Evolutionary conservation across 2,888 invertebrate species (phyloP), one percentile per base, ranked within the genome.

Genomic region (Spodoptera picta): DNA sequence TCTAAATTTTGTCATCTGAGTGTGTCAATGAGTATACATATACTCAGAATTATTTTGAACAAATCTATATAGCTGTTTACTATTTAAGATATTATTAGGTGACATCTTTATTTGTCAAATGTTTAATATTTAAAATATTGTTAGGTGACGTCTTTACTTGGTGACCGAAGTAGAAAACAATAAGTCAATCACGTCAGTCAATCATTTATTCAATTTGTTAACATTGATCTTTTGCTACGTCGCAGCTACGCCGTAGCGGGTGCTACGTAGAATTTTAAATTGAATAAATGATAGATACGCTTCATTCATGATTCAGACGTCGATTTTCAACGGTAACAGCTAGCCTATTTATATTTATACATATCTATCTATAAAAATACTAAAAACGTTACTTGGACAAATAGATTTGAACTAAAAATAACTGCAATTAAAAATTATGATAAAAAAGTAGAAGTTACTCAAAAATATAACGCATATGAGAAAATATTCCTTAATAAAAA

Each of bases 201-300:
- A 24, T 23, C 19, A 45, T 41, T 49, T 44, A 57, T 45, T 65
- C 44, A 63, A 55, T 71, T 69, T 50, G 27, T 42, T 51, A 60
- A 60, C 36, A 59, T 42, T 56, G 47, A 56, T 53, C 58, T 54
- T 57, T 62, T 54, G 59, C 43, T 58, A 50, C 66, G 54, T 10
- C 45, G 52, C 24, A 31, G 46, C 57, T 56, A 58, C 68, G 59
- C 19, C 73, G 69, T 58, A 77, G 64, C 54, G 51, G 53, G 48
- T 51, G 51, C 68, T 64, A 60, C 62, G 60, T 47, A 55, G 54
- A 72, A 61, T 58, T 65, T 58, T 43, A 50, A 58, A 71, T 73
- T 71, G 56, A 73, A 66, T 59, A 66, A 73, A 31, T 67, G 50
- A 72, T 54, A 50, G 41, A 46, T 43, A 47, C 42, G 36, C 44